These are phyloP conservation scores for Harpalus rufipes DNA, from an alignment of 2,888 invertebrate genomes.

Conservation along the genomic window DNA sequence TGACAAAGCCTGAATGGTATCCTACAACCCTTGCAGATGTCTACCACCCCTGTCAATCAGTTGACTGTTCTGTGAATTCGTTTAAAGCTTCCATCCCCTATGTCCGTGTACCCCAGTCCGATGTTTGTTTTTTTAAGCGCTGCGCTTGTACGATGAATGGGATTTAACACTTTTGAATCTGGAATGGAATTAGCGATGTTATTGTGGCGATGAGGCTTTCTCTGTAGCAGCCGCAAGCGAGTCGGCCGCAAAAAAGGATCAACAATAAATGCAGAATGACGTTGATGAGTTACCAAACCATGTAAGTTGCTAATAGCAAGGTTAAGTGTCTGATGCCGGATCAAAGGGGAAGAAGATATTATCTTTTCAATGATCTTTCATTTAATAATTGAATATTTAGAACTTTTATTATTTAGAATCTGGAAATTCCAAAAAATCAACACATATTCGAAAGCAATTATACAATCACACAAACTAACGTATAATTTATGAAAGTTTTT, in stretches of 20 bases:
- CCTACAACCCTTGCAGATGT: conserved; percentile 52
- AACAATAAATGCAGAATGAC: conserved; percentile 48
- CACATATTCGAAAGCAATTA: no score
- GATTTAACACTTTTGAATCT: conserved; percentile 65
- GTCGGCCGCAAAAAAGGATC: conserved; percentile 32
- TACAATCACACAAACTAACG: no score
- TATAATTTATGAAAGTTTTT: no score
- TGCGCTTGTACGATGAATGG: conserved; percentile 57
- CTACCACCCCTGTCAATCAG: conserved; percentile 55
- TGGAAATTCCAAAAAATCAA: no score
- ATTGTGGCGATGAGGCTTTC: conserved; percentile 59
- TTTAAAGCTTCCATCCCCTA: conserved; percentile 43
- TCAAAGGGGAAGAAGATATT: background rate
- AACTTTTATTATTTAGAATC: no score
- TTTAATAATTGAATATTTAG: no score
- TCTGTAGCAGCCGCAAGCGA: conserved; percentile 41
- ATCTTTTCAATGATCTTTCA: background rate
- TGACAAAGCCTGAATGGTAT: conserved; percentile 23
- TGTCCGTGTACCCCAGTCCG: background rate
- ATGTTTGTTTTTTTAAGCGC: conserved; percentile 61
- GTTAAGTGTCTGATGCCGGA: conserved; percentile 25
- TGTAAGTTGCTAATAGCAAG: conserved; percentile 40
- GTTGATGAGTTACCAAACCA: conserved; percentile 37
- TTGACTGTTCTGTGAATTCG: conserved; percentile 48
- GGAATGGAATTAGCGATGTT: conserved; percentile 63